Evolutionary conservation across 2,797 vertebrate species (phyloP).

Genomic region (Crotalus adamanteus): DNA sequence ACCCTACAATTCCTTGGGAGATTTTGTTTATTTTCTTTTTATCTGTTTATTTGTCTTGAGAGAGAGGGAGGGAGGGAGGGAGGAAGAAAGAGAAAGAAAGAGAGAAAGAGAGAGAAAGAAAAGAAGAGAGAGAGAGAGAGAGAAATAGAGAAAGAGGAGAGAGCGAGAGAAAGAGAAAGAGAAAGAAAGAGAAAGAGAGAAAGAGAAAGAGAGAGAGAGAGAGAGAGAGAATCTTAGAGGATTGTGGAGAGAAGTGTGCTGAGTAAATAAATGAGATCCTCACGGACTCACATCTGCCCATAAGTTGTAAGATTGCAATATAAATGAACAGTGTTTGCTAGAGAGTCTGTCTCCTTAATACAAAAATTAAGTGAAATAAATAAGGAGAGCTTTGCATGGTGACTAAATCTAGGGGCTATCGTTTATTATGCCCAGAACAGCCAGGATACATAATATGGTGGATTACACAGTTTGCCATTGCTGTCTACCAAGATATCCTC

Average conservation of each 20-base stretch:
- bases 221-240: background rate
- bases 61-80: too few species aligned
- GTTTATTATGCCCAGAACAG: background rate
- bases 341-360: background rate
- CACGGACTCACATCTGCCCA: background rate
- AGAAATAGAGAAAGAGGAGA: too few species aligned
- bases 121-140: too few species aligned
- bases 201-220: too few species aligned
- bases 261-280: background rate
- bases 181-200: too few species aligned
- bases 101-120: rapidly evolving
- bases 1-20: background rate
- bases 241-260: background rate
- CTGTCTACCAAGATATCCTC: too few species aligned
- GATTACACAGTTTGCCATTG: too few species aligned
- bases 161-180: too few species aligned
- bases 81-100: rapidly evolving
- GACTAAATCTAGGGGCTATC: background rate
- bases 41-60: background rate
- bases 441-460: background rate
- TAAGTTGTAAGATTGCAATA: background rate
- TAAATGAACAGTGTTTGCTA: background rate
- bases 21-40: background rate
- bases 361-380: background rate
- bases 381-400: background rate